phyloP scores from a whole-genome alignment of 1,140 invertebrate species.

The Penaeus indicus region DNA sequence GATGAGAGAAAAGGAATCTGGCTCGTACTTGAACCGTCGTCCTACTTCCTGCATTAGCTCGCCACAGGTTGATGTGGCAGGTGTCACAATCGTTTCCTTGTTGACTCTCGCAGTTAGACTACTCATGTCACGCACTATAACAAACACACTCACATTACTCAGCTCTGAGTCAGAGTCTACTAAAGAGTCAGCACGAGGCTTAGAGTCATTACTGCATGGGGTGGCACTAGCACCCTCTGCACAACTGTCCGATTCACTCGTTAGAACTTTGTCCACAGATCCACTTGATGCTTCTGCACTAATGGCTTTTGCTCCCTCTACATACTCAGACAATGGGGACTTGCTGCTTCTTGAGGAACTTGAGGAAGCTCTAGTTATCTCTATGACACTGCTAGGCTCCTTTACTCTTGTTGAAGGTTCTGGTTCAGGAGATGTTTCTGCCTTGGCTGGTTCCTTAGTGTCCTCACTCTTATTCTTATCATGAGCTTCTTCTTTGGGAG shows the following conservation, averaged over 20 bases:
- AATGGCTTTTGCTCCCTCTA: no score
- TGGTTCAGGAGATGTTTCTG: no score
- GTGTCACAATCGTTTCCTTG: slow-evolving; percentile 72
- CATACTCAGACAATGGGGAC: no score
- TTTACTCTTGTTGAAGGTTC: no score
- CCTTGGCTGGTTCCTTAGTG: no score
- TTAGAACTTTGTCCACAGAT: not conserved
- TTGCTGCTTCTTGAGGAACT: no score
- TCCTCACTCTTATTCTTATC: no score
- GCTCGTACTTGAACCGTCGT: slow-evolving; percentile 73
- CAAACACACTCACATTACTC: slow-evolving; percentile 70
- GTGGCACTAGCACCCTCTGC: slow-evolving; percentile 3
- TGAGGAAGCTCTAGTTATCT: no score
- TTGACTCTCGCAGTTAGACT: slow-evolving; percentile 68
- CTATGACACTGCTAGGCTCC: no score
- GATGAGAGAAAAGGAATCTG: slow-evolving; percentile 72
- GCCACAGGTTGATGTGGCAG: slow-evolving; percentile 72
- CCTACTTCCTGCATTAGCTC: slow-evolving; percentile 73
- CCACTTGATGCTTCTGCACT: no score
- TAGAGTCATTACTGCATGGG: not conserved
- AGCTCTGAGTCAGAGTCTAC: slow-evolving; percentile 39
- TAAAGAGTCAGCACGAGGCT: not conserved
- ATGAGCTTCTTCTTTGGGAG: no score
- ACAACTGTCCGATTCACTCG: not conserved
- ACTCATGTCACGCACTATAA: slow-evolving; percentile 75